Evolutionary conservation across 2,888 invertebrate genomes (phyloP).

Genomic region (Chymomyza caudatula): DNA sequence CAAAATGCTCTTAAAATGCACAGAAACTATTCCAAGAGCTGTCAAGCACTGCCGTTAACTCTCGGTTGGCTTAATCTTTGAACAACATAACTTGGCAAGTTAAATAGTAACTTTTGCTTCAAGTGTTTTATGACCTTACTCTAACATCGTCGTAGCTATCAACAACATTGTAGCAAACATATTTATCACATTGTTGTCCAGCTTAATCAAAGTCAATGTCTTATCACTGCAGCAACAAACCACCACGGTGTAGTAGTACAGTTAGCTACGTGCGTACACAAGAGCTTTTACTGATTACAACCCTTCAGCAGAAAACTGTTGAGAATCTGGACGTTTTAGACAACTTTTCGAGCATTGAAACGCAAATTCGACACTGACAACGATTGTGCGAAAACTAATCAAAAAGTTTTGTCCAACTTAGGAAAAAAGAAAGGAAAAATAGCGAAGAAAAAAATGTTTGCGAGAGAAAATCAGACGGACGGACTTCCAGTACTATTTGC

Average conservation of each 20-base stretch:
- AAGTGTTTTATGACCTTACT: not conserved
- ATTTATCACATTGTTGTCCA: not conserved
- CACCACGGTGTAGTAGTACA: not conserved
- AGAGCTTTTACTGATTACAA: not conserved
- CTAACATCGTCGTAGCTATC: not conserved
- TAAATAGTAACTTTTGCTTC: not conserved
- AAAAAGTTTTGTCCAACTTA: slow-evolving; percentile 22
- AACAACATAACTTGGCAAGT: not conserved
- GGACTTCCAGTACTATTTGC: not conserved
- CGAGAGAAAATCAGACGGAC: not conserved
- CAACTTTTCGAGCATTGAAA: not conserved
- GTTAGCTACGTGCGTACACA: not conserved
- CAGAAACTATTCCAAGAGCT: not conserved
- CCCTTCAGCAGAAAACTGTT: not conserved
- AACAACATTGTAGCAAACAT: not conserved
- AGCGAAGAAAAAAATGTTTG: not conserved
- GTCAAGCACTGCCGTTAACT: not conserved
- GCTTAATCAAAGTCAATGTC: not conserved
- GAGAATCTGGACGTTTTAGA: not conserved
- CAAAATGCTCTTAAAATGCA: not conserved
- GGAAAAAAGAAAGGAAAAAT: not conserved
- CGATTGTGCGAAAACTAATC: slow-evolving; percentile 30
- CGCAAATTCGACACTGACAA: not conserved
- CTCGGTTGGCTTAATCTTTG: not conserved
- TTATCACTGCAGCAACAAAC: too few relatives aligned